phyloP scores from a whole-genome alignment of 2,888 invertebrate genomes.

The Temnothorax unifasciatus region DNA sequence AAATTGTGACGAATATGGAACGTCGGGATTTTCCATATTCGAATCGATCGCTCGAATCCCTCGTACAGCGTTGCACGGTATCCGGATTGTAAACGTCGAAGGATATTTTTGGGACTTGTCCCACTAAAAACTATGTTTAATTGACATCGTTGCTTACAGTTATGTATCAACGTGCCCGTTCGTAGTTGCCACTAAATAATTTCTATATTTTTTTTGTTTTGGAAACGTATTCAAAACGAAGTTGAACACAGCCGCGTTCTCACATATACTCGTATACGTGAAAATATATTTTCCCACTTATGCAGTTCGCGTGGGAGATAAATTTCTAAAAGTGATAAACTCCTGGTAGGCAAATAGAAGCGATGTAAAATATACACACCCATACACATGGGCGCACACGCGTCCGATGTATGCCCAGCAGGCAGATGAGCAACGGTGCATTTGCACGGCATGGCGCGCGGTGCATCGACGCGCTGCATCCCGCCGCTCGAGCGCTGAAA shows the following conservation, averaged over 20 bases:
- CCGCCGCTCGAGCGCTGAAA: constrained; percentile 65
- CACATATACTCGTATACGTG: neutral
- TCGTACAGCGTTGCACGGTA: neutral
- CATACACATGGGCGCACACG: neutral
- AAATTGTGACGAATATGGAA: constrained; percentile 18
- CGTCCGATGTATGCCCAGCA: constrained; percentile 43
- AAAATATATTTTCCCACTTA: constrained; percentile 32
- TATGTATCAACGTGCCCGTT: neutral
- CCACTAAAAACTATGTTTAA: neutral
- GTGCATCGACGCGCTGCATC: constrained; percentile 65
- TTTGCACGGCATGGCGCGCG: constrained; percentile 61
- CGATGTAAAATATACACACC: constrained; percentile 28
- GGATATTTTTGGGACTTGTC: neutral
- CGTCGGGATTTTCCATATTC: neutral
- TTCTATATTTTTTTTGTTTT: neutral
- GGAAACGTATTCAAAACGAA: neutral
- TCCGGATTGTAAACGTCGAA: neutral
- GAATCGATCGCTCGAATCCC: too few species aligned
- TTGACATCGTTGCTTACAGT: neutral
- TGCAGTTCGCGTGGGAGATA: constrained; percentile 47
- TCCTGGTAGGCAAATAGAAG: constrained; percentile 43
- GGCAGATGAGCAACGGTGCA: constrained; percentile 60
- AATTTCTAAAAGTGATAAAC: constrained; percentile 56
- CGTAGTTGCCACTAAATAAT: neutral
- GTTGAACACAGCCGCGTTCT: neutral